Conservation (phyloP, 2,113 vertebrate genomes). For the Rhinolophus ferrumequinum region DNA sequence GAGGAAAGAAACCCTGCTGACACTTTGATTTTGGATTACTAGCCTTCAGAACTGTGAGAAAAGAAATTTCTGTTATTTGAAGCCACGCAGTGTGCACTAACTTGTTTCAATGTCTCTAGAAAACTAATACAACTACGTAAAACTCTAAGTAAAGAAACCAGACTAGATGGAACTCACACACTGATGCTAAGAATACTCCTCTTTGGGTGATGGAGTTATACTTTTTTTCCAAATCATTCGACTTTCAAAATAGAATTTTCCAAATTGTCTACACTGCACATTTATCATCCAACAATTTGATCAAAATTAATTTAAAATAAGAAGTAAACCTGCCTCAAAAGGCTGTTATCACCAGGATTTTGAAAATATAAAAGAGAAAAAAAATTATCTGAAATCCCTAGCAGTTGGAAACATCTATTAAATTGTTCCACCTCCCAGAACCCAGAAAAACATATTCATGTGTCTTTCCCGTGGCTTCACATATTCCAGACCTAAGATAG, state of each 20-base stretch:
- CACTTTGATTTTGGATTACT: background rate
- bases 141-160: background rate
- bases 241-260: background rate
- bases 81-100: background rate
- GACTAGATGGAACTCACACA: background rate
- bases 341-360: background rate
- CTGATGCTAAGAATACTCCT: background rate
- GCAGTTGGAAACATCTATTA: background rate
- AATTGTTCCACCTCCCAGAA: background rate
- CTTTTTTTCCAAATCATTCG: background rate
- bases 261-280: background rate
- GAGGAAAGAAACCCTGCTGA: background rate
- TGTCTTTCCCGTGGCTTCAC: background rate
- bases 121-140: background rate
- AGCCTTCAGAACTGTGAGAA: background rate
- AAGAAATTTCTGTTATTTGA: background rate
- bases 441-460: background rate
- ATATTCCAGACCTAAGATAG: background rate
- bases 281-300: background rate
- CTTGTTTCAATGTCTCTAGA: background rate
- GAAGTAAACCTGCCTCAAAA: background rate
- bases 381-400: background rate
- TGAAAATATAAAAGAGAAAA: background rate
- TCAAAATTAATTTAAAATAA: slow-evolving; percentile 3
- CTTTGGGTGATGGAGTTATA: background rate